A percentile compares a stretch with the other conserved stretches of the same genome.
Evolutionary conservation across 2,888 invertebrate genomes (phyloP).

Genomic region (Agrilus mali): DNA sequence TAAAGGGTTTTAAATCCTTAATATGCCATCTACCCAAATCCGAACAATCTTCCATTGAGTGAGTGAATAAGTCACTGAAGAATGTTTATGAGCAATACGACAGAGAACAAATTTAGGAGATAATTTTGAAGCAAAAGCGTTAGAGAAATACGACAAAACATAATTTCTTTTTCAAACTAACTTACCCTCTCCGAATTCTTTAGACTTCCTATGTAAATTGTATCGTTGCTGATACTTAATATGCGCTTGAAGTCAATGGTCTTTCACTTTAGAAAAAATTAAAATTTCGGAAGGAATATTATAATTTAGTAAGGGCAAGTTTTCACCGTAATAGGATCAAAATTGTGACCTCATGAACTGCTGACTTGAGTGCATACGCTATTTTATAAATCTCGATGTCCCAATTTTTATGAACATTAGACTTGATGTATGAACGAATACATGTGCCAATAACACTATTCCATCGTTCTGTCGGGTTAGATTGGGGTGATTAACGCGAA

Average conservation of each 20-base stretch:
- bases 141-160: conserved; percentile 12
- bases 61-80: background rate
- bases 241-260: conserved; percentile 6
- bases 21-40: conserved; percentile 6
- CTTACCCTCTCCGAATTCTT: conserved; percentile 6
- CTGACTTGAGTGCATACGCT: conserved; percentile 8
- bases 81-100: background rate
- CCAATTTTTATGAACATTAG: conserved; percentile 13
- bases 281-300: no score
- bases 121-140: conserved; percentile 13
- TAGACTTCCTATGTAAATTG: conserved; percentile 8
- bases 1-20: conserved; percentile 6
- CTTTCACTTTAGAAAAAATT: conserved; percentile 1
- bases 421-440: no score
- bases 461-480: conserved; percentile 12
- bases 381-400: conserved; percentile 15
- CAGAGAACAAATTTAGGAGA: conserved; percentile 10
- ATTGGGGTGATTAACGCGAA: conserved; percentile 12
- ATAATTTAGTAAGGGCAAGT: no score
- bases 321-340: no score
- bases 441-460: conserved; percentile 13
- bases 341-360: conserved; percentile 12
- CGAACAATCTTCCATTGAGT: background rate
- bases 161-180: no score
- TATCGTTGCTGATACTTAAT: conserved; percentile 6